phyloP scores from a whole-genome alignment of 2,797 vertebrate species.

The Furcifer pardalis region DNA sequence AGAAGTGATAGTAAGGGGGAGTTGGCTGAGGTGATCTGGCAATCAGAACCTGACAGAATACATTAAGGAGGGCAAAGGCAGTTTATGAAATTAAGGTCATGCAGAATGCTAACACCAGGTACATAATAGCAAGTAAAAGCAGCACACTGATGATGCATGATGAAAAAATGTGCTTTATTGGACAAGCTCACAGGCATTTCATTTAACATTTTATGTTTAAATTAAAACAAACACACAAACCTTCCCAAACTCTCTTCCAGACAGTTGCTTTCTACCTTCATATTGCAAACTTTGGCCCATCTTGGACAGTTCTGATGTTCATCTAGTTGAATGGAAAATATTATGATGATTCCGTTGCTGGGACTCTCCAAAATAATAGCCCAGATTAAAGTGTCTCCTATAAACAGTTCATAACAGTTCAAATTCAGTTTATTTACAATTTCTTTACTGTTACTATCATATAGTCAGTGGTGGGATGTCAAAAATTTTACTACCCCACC shows the following conservation, averaged over 20 bases:
- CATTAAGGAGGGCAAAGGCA: conserved; percentile 21
- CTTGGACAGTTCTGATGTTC: not conserved
- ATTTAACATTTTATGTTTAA: not conserved
- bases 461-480: too few relatives aligned
- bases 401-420: not conserved
- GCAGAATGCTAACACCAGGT: not conserved
- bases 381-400: not conserved
- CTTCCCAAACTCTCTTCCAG: not conserved
- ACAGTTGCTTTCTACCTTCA: not conserved
- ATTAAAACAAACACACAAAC: not conserved
- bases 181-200: not conserved
- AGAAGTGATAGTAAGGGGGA: not conserved
- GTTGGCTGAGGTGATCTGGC: conserved; percentile 15
- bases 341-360: not conserved
- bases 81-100: conserved; percentile 11
- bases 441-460: too few relatives aligned
- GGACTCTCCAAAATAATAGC: not conserved
- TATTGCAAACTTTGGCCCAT: not conserved
- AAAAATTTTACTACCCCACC: too few relatives aligned
- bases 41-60: conserved; percentile 14
- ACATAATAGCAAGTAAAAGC: not conserved
- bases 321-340: not conserved
- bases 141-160: not conserved
- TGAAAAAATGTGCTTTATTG: conserved; percentile 3
- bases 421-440: not conserved